Conservation (phyloP, 2,797 vertebrate genomes). For the Alfaro cultratus region DNA sequence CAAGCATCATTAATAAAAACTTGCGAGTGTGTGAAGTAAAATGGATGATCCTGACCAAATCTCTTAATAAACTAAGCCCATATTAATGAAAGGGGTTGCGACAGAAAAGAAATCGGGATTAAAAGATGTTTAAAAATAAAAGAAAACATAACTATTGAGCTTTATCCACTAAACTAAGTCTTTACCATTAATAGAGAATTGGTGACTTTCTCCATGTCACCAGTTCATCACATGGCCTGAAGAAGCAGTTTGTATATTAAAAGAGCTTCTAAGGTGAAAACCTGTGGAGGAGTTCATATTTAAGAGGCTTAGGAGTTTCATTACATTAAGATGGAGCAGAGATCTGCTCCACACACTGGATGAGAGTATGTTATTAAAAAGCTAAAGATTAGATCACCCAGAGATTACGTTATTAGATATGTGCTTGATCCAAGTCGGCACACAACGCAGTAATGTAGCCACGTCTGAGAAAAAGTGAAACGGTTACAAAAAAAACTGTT, state of each 20-base stretch:
- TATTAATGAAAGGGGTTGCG: background rate
- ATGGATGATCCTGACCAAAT: background rate
- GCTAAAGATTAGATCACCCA: slow-evolving; percentile 1
- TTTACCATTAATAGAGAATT: background rate
- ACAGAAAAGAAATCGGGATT: background rate
- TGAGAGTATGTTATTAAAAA: slow-evolving; percentile 1
- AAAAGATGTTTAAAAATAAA: background rate
- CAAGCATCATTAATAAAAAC: background rate
- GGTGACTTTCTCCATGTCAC: background rate
- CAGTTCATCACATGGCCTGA: background rate
- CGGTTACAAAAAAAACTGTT: background rate
- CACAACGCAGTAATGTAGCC: background rate
- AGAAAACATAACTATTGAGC: background rate
- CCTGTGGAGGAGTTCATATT: background rate
- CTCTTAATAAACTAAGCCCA: background rate
- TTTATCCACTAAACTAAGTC: background rate
- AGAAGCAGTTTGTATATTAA: background rate
- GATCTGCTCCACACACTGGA: background rate
- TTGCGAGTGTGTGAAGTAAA: background rate
- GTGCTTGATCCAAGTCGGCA: background rate
- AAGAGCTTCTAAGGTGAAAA: background rate
- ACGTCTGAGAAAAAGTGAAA: background rate
- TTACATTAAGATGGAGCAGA: slow-evolving; percentile 1
- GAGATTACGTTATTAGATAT: background rate
- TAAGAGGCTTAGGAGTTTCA: background rate